Conservation (phyloP, 2,113 vertebrate species). For the Anser cygnoides region DNA sequence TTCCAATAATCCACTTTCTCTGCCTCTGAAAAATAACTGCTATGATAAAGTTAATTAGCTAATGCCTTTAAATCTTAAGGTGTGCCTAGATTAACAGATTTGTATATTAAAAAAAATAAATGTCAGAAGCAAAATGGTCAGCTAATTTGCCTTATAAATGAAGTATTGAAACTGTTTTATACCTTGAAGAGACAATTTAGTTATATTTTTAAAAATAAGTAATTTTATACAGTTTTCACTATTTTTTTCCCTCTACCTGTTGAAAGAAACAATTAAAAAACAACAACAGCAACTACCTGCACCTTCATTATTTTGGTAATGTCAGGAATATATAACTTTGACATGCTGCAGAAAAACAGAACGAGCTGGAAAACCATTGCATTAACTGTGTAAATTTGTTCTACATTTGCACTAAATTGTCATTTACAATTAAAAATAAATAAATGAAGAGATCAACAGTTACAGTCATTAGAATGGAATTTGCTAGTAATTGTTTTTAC, state of each 20-base stretch:
- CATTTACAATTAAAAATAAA: slow-evolving; percentile 52
- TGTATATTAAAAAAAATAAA: neutral
- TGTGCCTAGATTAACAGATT: neutral
- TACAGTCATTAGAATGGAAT: slow-evolving; percentile 42
- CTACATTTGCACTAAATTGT: slow-evolving; percentile 60
- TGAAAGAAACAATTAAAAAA: slow-evolving; percentile 84
- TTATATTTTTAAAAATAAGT: neutral
- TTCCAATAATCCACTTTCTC: neutral
- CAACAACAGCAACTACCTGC: slow-evolving; percentile 49
- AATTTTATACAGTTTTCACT: neutral
- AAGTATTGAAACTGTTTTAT: neutral
- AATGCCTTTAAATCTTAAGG: neutral
- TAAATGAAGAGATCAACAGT: slow-evolving; percentile 5
- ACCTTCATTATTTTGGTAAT: slow-evolving; percentile 82
- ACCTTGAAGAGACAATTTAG: neutral
- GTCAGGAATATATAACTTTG: slow-evolving; percentile 85
- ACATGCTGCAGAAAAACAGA: slow-evolving; percentile 76
- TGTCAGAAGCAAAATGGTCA: neutral
- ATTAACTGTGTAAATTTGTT: slow-evolving; percentile 79
- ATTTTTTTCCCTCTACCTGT: slow-evolving; percentile 60
- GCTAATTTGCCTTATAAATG: neutral
- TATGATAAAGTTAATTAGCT: neutral
- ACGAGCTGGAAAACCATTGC: slow-evolving; percentile 75
- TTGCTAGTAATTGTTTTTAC: slow-evolving; percentile 53
- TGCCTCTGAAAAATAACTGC: neutral